Percentiles rank a stretch among this genome's conserved stretches.
These are phyloP conservation scores for Perizoma affinitatum DNA, from an alignment of 2,888 invertebrate genomes.

Conservation along the genomic window DNA sequence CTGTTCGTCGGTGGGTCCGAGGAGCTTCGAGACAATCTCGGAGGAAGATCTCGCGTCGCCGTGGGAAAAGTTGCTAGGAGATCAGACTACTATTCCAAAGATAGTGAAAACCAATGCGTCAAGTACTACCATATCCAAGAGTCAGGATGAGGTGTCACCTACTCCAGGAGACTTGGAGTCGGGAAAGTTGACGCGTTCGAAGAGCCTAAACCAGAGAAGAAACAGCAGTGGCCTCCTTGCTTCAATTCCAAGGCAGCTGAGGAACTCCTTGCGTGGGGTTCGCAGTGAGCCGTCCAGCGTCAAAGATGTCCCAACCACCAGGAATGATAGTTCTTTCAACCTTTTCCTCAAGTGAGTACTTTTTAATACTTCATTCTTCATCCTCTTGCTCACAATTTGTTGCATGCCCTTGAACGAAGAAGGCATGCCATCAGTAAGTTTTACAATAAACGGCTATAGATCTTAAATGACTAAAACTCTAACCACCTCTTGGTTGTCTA, in stretches of 20 bases:
- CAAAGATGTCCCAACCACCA: slow-evolving; percentile 76
- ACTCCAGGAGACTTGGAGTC: slow-evolving; percentile 69
- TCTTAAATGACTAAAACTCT: no score
- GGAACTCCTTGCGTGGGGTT: slow-evolving; percentile 79
- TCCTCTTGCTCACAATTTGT: no score
- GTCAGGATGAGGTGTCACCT: slow-evolving; percentile 62
- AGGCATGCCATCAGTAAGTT: no score
- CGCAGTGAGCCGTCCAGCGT: slow-evolving; percentile 80
- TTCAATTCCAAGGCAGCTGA: slow-evolving; percentile 79
- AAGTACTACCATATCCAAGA: slow-evolving; percentile 65
- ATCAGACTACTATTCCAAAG: slow-evolving; percentile 74
- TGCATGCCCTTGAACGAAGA: no score
- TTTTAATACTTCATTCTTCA: neutral
- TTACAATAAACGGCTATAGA: no score
- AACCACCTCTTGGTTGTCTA: no score
- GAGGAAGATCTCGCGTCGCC: slow-evolving; percentile 78
- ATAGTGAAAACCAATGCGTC: slow-evolving; percentile 78
- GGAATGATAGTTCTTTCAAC: slow-evolving; percentile 79
- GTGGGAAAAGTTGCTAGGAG: slow-evolving; percentile 79
- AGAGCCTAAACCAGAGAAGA: slow-evolving; percentile 77
- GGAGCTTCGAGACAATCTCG: slow-evolving; percentile 81
- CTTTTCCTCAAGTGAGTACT: slow-evolving; percentile 77
- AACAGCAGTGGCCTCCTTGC: slow-evolving; percentile 82
- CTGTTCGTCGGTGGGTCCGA: slow-evolving; percentile 76
- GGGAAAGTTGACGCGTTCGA: slow-evolving; percentile 74